Evolutionary conservation across 2,888 invertebrate species (phyloP).

Genomic region (Cheilosia pagana): DNA sequence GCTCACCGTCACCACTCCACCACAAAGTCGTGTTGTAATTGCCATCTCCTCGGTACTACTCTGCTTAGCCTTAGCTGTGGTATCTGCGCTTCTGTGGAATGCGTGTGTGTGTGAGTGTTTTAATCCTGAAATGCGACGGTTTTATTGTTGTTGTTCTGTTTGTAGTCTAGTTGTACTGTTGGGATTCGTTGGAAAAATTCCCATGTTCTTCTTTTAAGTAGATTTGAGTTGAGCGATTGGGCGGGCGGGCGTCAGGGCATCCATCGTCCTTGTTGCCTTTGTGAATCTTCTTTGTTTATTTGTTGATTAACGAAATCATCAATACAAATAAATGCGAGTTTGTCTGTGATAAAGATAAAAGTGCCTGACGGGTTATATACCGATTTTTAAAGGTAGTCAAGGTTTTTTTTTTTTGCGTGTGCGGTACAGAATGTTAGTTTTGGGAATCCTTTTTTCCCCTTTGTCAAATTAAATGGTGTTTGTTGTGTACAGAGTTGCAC

Average conservation of each 20-base stretch:
- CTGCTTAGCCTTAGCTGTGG: not conserved
- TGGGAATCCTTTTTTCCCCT: constrained; percentile 5
- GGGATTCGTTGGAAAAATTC: constrained; percentile 7
- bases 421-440: constrained; percentile 3
- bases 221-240: not conserved
- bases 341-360: not conserved
- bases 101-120: constrained; percentile 25
- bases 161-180: not conserved
- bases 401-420: constrained; percentile 4
- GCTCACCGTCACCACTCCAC: not conserved
- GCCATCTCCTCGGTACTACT: not conserved
- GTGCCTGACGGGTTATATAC: not conserved
- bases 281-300: constrained; percentile 48
- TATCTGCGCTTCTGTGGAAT: not conserved
- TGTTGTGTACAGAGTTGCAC: not conserved
- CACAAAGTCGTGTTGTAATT: not conserved
- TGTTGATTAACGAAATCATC: constrained; percentile 61
- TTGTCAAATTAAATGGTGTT: constrained; percentile 11
- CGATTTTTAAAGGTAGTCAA: not conserved
- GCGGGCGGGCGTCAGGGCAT: not conserved
- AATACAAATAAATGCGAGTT: constrained; percentile 51
- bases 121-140: constrained; percentile 47
- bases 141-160: constrained; percentile 37
- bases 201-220: constrained; percentile 13
- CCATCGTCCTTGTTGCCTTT: constrained; percentile 30